Evolutionary conservation across 2,113 vertebrate species (phyloP), one percentile per base, ranked within the genome.

Genomic region (Nycticorax nycticorax): DNA sequence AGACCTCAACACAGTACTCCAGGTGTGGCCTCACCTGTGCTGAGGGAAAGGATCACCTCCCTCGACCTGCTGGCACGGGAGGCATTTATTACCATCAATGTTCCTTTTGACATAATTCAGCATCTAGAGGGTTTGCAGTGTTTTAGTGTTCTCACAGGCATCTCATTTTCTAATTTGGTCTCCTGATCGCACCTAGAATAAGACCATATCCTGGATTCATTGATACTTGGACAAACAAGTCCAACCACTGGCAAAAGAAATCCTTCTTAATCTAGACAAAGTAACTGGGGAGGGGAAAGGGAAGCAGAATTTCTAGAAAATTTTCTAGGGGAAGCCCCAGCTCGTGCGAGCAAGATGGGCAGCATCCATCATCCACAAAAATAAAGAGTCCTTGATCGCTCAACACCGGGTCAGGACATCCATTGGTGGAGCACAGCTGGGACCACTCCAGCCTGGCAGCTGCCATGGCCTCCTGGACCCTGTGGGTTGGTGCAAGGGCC

Each of bases 351-450:
- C 23, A 53, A 56, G 59, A 48, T 35, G 48, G 69, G 9, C 60
- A 74, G 14, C 50, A 74, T 45, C 59, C n/a, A 33, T 33, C 45
- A 56, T 12, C 10, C 57, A 57, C 45, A n/a, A 43, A 52, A 64
- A n/a, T 57, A 48, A 45, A 24, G 16, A 66, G 39, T 27, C 50
- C 30, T 62, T 32, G 24, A 28, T 26, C 41, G 30, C 17, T 80
- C 52, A 77, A 3, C 28, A 41, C 0, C 0, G 14, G 17, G 4
- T 55, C 50, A 59, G 50, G 50, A 8, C 27, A 57, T 7, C 17
- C 9, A 5, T 1, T 3, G 5, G 23, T 15, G 30, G 16, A 57
- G 18, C 32, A 52, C 4, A 84, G 18, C 20, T 23, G 8, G 43
- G 39, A 35, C 39, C 0, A 0, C 28, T 93, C 45, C 68, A 77